Evolutionary conservation across 2,888 invertebrate species (phyloP), one percentile per base, ranked within the genome.

Genomic region (Mayetiola destructor): DNA sequence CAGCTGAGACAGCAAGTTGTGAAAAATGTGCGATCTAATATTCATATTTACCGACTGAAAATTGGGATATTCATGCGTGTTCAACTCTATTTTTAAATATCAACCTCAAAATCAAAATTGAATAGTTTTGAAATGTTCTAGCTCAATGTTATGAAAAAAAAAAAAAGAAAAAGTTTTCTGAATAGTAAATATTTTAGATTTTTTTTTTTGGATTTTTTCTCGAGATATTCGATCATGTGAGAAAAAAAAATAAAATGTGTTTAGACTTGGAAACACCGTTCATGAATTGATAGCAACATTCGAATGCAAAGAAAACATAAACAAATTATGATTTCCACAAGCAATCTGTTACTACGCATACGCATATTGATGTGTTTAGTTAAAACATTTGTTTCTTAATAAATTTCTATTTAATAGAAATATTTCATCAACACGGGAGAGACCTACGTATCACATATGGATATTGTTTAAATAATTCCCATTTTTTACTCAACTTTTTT

Each of bases 321-420:
- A 48, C 48, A 48, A 48, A 48, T 48, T 48, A 48, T 48, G 48
- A 48, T 48, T 48, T 48, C 48, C 48, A 48, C 48, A 48, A 48
- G n/a, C 48, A 23, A 48, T 48, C 48, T 27, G 27, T 48, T 48
- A 48, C 27, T 27, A 48, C 27, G 29, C 48, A 48, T 27, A n/a
- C 48, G 48, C n/a, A n/a, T n/a, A n/a, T n/a, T n/a, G n/a, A 2
- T 27, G 6, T n/a, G 16, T 16, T 2, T 3, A 2, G 12, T 3
- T 48, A n/a, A n/a, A 48, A n/a, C 27, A n/a, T n/a, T n/a, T n/a
- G n/a, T n/a, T n/a, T 48, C 48, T 27, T 27, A 27, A 48, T 27
- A 48, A 48, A 48, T 48, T 48, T 9, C 2, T 2, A 48, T 48
- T 27, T 48, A 27, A 48, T 27, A n/a, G 48, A 16, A 48, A 48